phyloP scores from a whole-genome alignment of 2,113 vertebrate genomes.

The Leptobrachium ailaonicum region DNA sequence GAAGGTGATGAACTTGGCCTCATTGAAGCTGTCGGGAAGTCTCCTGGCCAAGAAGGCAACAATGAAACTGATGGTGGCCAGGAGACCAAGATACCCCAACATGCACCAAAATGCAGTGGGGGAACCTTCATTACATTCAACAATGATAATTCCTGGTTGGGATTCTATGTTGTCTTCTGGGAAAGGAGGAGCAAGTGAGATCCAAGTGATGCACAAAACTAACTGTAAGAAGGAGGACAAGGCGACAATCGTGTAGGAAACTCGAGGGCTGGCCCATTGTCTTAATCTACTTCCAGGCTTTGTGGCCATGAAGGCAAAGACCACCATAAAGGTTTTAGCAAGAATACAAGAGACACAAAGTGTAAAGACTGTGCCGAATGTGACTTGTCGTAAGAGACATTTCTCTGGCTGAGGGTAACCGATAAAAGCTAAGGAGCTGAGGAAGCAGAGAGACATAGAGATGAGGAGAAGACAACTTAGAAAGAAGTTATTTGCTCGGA shows the following conservation, averaged over 20 bases:
- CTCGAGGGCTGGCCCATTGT: neutral
- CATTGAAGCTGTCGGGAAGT: constrained; percentile 20
- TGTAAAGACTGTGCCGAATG: constrained; percentile 24
- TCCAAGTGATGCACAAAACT: neutral
- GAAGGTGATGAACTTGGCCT: constrained; percentile 27
- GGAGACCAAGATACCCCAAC: constrained; percentile 2
- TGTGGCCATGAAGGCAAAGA: constrained; percentile 31
- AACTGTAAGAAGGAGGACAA: constrained; percentile 6
- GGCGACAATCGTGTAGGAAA: neutral
- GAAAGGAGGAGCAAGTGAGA: neutral
- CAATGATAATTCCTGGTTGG: constrained; percentile 3
- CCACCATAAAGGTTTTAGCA: constrained; percentile 24
- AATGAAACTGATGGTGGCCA: constrained; percentile 5
- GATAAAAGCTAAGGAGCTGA: constrained; percentile 26
- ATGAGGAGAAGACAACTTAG: constrained; percentile 27
- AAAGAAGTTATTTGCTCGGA: neutral
- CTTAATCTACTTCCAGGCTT: neutral
- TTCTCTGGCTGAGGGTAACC: neutral
- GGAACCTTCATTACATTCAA: neutral
- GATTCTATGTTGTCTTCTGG: constrained; percentile 17
- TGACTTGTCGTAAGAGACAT: constrained; percentile 8
- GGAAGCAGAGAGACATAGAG: constrained; percentile 23
- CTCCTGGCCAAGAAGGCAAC: constrained; percentile 14
- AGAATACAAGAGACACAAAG: constrained; percentile 10
- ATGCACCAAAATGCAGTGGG: neutral